Evolutionary conservation across 2,797 vertebrate species (phyloP), one percentile per base, ranked within the genome.

Genomic region (Pseudochirops corinnae): DNA sequence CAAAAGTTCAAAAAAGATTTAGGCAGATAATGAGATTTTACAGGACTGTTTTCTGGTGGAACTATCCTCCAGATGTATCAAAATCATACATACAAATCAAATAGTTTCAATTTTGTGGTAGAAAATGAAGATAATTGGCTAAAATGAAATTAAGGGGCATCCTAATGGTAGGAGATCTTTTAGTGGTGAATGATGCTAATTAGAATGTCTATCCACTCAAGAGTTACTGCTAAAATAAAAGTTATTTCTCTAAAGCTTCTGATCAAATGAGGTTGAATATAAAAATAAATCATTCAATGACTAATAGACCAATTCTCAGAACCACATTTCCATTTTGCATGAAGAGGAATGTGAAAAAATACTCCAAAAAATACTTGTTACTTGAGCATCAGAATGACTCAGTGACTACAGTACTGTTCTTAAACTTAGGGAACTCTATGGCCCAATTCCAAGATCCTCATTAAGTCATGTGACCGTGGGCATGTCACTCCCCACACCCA

Each of bases 101-200:
- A 24, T 92, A 94, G 52, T 62, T 95, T 90, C 29, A 95, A 56
- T 58, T 96, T 93, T 60, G 50, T 33, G 29, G 7, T 52, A 92
- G 52, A 52, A 0, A 92, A 90, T 1, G 93, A 91, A 95, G 13
- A 55, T 90, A 94, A 90, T 33, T 90, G 18, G 53, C 74, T 9
- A 95, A 96, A 95, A 90, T 53, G 16, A 94, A 92, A 96, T 57
- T 24, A 96, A 58, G 90, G 92, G 57, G 91, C 11, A 94, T 26
- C 9, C 46, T 46, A 93, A 16, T 58, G n/a, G 7, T 56, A 52
- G 31, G 29, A n/a, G 18, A 58, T 90, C 91, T 29, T 91, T 31
- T 90, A 58, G 53, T 24, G 29, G 93, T 62, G 52, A 93, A 74
- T 74, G 11, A 91, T 31, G 12, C 26, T 6, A 10, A 52, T 55